These are phyloP conservation scores for Falco rusticolus DNA, from an alignment of 2,797 vertebrate species.

Conservation along the genomic window DNA sequence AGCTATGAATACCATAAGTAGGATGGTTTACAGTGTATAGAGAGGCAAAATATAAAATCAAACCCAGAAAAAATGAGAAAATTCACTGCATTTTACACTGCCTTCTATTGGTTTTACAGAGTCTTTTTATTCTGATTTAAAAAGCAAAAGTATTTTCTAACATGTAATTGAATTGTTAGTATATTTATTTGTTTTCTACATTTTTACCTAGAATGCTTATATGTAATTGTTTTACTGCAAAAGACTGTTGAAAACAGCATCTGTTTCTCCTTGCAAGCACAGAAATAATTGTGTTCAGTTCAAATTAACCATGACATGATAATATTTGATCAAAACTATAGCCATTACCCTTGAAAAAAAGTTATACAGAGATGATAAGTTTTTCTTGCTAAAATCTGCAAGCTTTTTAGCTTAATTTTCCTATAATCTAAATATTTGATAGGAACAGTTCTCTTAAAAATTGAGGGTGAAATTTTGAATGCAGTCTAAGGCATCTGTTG, in stretches of 20 bases:
- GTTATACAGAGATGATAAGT: not conserved
- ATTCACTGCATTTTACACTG: not conserved
- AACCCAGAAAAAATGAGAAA: not conserved
- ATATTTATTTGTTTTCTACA: not conserved
- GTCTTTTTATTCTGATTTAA: not conserved
- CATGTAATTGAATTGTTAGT: not conserved
- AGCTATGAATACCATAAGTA: not conserved
- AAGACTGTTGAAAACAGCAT: not conserved
- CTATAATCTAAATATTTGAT: not conserved
- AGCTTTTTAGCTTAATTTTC: not conserved
- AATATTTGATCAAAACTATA: not conserved
- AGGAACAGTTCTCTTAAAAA: not conserved
- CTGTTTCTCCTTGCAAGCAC: not conserved
- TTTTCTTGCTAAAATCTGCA: not conserved
- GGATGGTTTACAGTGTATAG: not conserved
- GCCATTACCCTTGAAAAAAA: not conserved
- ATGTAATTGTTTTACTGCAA: not conserved
- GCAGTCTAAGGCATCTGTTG: not conserved
- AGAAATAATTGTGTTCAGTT: not conserved
- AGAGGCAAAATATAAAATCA: not conserved
- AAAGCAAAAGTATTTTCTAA: not conserved
- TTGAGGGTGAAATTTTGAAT: not conserved
- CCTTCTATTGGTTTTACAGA: not conserved
- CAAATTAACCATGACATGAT: not conserved
- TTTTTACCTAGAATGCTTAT: not conserved